Base-by-base conservation (phyloP, 2,797 vertebrate genomes). In the Dromococcyx pavoninus region DNA sequence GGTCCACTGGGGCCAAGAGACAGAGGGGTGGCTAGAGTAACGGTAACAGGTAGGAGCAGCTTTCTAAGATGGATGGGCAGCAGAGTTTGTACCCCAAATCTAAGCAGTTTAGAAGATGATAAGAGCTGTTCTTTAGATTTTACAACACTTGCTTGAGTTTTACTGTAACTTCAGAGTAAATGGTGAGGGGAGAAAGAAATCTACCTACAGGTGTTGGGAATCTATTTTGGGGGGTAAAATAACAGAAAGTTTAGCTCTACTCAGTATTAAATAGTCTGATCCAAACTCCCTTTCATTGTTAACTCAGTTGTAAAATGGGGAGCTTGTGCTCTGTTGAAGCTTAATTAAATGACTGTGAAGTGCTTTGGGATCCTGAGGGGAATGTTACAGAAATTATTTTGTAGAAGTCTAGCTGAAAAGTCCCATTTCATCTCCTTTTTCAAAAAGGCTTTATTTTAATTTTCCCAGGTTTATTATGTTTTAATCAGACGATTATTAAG, bases 401-500 rank as follows among this genome's bases (percentile, higher is more conserved):
- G 50, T 75, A 61, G 90, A 90, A 95, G 57, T 64, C 62, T 76
- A 33, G 16, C 83, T 82, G 71, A 75, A 91, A 90, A 93, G 84
- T 94, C 84, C 81, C 69, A 62, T 75, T 80, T 79, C 61, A 79
- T 91, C 78, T 87, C 37, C n/a, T n/a, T n/a, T n/a, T n/a, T n/a
- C 93, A 62, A 84, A 88, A 89, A 88, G 62, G 37, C 56, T 86
- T 84, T 89, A 67, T 79, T 95, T 89, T 91, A 81, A 89, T 90
- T 94, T 96, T 95, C 54, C n/a, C 27, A 87, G 33, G 50, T 96
- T 96, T 94, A 92, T 93, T 95, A 74, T 95, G 83, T 95, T 96
- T 96, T 95, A 93, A 95, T 93, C 86, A 95, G 75, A 51, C 22
- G 80, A 89, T 87, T 95, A 93, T 95, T 94, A 96, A 96, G 88